Conservation (phyloP, 2,113 vertebrate genomes). For the Mirza zaza region DNA sequence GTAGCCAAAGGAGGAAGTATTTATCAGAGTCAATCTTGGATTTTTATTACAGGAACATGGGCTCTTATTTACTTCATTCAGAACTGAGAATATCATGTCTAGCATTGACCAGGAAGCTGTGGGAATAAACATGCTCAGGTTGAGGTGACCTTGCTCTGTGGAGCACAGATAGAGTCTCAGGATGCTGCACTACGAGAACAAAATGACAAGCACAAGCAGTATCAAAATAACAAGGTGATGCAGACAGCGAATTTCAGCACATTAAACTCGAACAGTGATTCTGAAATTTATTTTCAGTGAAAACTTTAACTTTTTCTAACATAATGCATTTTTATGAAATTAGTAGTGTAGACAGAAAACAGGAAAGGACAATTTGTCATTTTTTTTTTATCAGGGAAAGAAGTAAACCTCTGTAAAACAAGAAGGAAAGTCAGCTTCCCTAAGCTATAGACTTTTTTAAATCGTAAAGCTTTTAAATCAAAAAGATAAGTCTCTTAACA, state of each 20-base stretch:
- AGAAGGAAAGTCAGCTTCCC: conserved; percentile 3
- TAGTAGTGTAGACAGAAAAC: background rate
- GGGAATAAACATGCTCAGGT: conserved; percentile 10
- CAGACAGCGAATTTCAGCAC: background rate
- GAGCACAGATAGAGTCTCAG: background rate
- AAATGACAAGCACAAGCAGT: background rate
- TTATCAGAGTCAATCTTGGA: background rate
- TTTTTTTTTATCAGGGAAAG: background rate
- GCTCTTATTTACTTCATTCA: background rate
- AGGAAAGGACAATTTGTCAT: background rate
- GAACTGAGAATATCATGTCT: conserved; percentile 28
- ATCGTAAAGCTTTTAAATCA: background rate
- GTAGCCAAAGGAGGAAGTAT: background rate
- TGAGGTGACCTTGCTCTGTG: conserved; percentile 51
- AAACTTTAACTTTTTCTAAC: background rate
- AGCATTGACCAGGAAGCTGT: background rate
- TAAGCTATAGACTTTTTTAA: background rate
- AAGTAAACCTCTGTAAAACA: background rate
- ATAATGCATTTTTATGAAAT: background rate
- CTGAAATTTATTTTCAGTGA: background rate
- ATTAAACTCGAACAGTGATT: background rate
- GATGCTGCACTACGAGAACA: background rate
- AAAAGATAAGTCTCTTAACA: background rate
- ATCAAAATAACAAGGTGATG: conserved; percentile 9
- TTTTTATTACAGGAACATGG: background rate